phyloP scores from a whole-genome alignment of 2,797 vertebrate genomes.

The Microctenopoma steveboyesi region DNA sequence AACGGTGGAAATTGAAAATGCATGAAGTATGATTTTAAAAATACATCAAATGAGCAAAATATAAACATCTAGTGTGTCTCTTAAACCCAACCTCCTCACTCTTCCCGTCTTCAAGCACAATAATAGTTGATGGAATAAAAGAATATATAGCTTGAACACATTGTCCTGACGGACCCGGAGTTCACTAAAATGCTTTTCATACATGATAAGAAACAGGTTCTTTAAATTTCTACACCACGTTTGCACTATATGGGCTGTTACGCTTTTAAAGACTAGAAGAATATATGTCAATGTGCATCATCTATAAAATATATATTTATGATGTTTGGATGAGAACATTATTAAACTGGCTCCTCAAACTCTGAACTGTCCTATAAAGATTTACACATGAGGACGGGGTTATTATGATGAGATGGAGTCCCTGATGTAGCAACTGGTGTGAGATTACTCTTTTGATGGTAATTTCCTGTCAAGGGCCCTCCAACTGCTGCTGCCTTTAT shows the following conservation, averaged over 20 bases:
- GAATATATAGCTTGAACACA: no score
- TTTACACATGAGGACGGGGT: constrained; percentile 23
- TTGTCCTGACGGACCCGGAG: no score
- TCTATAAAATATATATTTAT: neutral
- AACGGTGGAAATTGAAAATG: no score
- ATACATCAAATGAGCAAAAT: no score
- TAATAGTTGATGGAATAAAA: no score
- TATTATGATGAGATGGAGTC: constrained; percentile 12
- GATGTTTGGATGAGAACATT: neutral
- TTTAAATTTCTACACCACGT: no score
- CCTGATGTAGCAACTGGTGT: constrained; percentile 62
- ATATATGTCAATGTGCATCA: neutral
- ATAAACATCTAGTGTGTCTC: no score
- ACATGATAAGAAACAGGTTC: no score
- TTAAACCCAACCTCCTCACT: no score
- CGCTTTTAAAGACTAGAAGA: neutral
- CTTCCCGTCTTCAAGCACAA: no score
- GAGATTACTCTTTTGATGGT: constrained; percentile 86
- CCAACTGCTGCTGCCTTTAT: constrained; percentile 87
- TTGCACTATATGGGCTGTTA: neutral
- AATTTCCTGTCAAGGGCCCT: constrained; percentile 90
- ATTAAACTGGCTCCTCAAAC: constrained; percentile 3
- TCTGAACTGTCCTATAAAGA: neutral
- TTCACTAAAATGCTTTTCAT: no score
- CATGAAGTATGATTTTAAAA: no score